phyloP scores from a whole-genome alignment of 2,113 vertebrate genomes.

The Tragelaphus scriptus region DNA sequence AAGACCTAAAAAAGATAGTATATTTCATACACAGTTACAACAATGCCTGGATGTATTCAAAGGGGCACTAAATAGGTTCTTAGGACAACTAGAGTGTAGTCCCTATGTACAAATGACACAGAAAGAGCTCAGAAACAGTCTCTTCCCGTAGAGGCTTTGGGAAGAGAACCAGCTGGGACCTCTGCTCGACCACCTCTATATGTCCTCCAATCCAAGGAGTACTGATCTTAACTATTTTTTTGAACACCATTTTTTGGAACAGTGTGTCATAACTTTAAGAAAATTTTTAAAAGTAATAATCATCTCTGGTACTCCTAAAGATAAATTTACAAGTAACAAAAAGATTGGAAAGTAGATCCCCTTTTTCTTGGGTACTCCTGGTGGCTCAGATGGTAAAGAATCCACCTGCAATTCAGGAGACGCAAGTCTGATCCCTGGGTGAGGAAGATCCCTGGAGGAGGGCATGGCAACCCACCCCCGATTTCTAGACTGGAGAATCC shows the following conservation, averaged over 20 bases:
- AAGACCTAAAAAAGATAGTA: background rate
- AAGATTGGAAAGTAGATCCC: background rate
- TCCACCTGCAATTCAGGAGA: background rate
- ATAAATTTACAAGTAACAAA: background rate
- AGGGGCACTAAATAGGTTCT: background rate
- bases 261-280: background rate
- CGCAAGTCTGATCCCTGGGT: background rate
- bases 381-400: background rate
- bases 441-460: background rate
- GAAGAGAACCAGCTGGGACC: background rate
- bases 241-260: background rate
- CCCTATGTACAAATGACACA: background rate
- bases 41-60: background rate
- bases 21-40: slow-evolving; percentile 1
- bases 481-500: background rate
- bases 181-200: background rate
- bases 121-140: background rate
- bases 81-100: background rate
- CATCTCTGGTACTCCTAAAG: background rate
- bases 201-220: background rate
- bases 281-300: background rate
- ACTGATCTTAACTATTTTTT: background rate
- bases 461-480: background rate
- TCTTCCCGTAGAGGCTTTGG: background rate
- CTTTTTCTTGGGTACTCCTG: background rate